Percentiles rank a stretch among this genome's conserved stretches.
Evolutionary conservation across 2,888 invertebrate species (phyloP).

Genomic region (Trileptium ribeirensis): DNA sequence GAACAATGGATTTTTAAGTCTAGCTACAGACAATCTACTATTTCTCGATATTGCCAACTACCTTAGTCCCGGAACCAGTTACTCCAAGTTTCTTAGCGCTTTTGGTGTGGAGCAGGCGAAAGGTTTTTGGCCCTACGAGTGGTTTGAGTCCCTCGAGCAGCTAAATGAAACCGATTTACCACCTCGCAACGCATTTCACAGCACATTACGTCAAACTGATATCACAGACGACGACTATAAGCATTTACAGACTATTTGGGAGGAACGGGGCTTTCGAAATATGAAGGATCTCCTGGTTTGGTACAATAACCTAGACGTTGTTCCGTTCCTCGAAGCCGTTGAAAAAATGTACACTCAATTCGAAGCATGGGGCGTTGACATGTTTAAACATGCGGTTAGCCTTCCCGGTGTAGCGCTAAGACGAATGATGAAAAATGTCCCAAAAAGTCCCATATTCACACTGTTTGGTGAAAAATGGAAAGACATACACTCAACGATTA

Average conservation of each 20-base stretch:
- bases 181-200: slow-evolving; percentile 1
- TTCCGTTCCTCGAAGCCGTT: slow-evolving; percentile 30
- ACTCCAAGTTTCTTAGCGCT: neutral
- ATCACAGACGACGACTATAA: slow-evolving; percentile 3
- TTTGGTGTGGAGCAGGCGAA: neutral
- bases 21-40: neutral
- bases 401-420: slow-evolving; percentile 23
- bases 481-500: neutral
- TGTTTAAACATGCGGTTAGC: slow-evolving; percentile 24
- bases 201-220: neutral
- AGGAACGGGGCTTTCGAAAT: neutral
- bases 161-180: neutral
- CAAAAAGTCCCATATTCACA: slow-evolving; percentile 16
- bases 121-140: slow-evolving; percentile 12
- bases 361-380: slow-evolving; percentile 5
- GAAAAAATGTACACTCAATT: slow-evolving; percentile 31
- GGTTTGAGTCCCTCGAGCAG: neutral
- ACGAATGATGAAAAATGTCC: slow-evolving; percentile 27
- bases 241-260: neutral
- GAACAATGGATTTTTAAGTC: neutral
- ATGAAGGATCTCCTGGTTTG: slow-evolving; percentile 19
- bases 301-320: slow-evolving; percentile 28
- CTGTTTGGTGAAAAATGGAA: neutral
- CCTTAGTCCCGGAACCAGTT: neutral
- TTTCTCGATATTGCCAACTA: neutral